Evolutionary conservation across 2,888 invertebrate species (phyloP).

Genomic region (Dioctria linearis): DNA sequence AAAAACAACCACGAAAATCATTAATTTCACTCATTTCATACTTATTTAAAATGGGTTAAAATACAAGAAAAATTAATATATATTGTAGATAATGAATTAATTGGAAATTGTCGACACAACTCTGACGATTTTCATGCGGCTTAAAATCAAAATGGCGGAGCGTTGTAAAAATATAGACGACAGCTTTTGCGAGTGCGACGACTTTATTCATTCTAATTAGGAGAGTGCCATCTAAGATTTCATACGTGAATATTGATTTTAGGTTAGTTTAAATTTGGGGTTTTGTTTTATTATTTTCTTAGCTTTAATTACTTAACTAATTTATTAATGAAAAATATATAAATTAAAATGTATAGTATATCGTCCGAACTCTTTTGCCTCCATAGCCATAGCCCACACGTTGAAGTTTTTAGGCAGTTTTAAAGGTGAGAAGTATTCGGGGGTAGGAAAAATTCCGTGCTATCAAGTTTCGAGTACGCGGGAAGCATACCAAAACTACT

Average conservation of each 20-base stretch:
- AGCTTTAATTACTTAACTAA: too few species aligned
- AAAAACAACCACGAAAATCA: background rate
- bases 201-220: background rate
- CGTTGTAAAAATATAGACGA: slow-evolving; percentile 53
- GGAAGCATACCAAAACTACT: too few species aligned
- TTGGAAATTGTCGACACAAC: slow-evolving; percentile 15
- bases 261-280: too few species aligned
- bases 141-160: slow-evolving; percentile 59
- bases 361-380: too few species aligned
- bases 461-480: too few species aligned
- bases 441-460: too few species aligned
- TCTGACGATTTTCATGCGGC: slow-evolving; percentile 58
- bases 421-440: too few species aligned
- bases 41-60: background rate
- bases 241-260: background rate
- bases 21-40: slow-evolving; percentile 18
- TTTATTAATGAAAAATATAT: too few species aligned
- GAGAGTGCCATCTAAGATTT: slow-evolving; percentile 1
- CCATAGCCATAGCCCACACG: too few species aligned
- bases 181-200: slow-evolving; percentile 6
- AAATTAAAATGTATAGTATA: too few species aligned
- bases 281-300: too few species aligned
- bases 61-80: slow-evolving; percentile 11
- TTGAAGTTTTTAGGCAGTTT: too few species aligned
- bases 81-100: slow-evolving; percentile 17